A percentile compares a stretch with the other conserved stretches of the same genome.
Evolutionary conservation across 1,140 invertebrate genomes (phyloP).

Genomic region (Neodiprion virginianus): DNA sequence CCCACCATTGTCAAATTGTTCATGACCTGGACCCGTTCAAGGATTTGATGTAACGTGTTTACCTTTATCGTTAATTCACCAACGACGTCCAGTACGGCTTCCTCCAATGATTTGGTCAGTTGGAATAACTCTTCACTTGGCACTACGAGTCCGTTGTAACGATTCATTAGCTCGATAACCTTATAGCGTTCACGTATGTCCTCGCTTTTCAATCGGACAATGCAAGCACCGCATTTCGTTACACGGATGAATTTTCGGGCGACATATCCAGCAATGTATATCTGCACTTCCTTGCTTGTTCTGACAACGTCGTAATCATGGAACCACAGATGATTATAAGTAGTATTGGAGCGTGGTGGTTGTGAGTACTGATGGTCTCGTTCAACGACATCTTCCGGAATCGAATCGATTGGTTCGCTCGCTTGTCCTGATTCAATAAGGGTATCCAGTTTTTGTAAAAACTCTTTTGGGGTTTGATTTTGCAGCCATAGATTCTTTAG

Average conservation of each 20-base stretch:
- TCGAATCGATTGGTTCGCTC: slow-evolving; percentile 8
- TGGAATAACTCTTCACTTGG: slow-evolving; percentile 19
- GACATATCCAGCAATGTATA: slow-evolving; percentile 28
- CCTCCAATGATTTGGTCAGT: slow-evolving; percentile 16
- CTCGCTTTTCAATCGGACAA: background rate
- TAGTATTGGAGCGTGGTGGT: too few relatives aligned
- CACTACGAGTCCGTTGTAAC: slow-evolving; percentile 10
- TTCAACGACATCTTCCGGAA: slow-evolving; percentile 14
- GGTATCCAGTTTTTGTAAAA: background rate
- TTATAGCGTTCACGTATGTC: slow-evolving; percentile 3
- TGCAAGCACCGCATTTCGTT: slow-evolving; percentile 20
- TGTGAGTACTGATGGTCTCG: background rate
- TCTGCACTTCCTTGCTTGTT: slow-evolving; percentile 24
- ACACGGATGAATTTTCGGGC: slow-evolving; percentile 19
- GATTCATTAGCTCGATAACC: slow-evolving; percentile 14
- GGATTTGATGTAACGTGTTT: slow-evolving; percentile 13
- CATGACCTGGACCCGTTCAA: slow-evolving; percentile 5
- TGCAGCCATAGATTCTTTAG: slow-evolving; percentile 24
- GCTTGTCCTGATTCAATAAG: slow-evolving; percentile 6
- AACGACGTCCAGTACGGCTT: slow-evolving; percentile 14
- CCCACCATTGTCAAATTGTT: slow-evolving; percentile 13
- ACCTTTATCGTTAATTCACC: slow-evolving; percentile 8
- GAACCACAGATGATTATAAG: background rate
- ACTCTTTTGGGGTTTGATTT: slow-evolving; percentile 15
- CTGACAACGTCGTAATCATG: slow-evolving; percentile 25